A percentile compares a stretch with the other conserved stretches of the same genome.
These are phyloP conservation scores for Cryptocheilus praepositus DNA, from an alignment of 2,888 invertebrate genomes.

Conservation along the genomic window DNA sequence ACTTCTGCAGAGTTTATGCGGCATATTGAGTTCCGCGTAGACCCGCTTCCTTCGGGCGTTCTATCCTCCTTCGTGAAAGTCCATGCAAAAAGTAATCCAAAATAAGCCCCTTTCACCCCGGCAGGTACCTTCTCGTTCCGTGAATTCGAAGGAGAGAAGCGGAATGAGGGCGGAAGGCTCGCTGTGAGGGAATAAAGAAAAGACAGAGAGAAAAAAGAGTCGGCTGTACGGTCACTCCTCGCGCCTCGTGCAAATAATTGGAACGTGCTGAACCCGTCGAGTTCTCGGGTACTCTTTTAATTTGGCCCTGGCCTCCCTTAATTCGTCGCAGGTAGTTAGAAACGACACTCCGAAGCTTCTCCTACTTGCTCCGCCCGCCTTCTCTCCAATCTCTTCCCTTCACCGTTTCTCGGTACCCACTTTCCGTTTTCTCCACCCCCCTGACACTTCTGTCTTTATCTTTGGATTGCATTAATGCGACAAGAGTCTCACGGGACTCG, in stretches of 20 bases:
- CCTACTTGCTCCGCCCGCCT: not conserved
- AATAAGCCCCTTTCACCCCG: conserved; percentile 52
- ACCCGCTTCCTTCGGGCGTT: conserved; percentile 22
- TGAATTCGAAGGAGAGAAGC: conserved; percentile 27
- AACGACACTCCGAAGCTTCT: conserved; percentile 44
- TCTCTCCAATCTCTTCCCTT: not conserved
- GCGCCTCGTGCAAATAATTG: conserved; percentile 61
- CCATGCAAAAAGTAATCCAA: conserved; percentile 59
- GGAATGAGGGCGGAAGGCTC: conserved; percentile 18
- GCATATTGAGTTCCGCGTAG: conserved; percentile 56
- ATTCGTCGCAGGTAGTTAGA: conserved; percentile 62
- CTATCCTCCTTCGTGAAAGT: conserved; percentile 26
- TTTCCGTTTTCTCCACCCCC: not conserved
- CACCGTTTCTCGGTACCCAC: conserved; percentile 2
- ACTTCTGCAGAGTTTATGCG: conserved; percentile 43
- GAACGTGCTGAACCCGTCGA: conserved; percentile 57
- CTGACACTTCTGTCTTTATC: conserved; percentile 32
- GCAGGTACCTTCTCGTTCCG: conserved; percentile 40
- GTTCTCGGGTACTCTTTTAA: conserved; percentile 60
- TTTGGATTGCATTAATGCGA: conserved; percentile 50
- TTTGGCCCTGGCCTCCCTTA: conserved; percentile 57
- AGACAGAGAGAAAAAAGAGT: conserved; percentile 35
- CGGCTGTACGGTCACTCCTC: conserved; percentile 37
- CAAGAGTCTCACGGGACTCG: conserved; percentile 33
- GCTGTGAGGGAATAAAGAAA: conserved; percentile 35